A percentile compares a stretch with the other conserved stretches of the same genome.
phyloP scores from a whole-genome alignment of 2,113 vertebrate species.

The Catagonus wagneri region DNA sequence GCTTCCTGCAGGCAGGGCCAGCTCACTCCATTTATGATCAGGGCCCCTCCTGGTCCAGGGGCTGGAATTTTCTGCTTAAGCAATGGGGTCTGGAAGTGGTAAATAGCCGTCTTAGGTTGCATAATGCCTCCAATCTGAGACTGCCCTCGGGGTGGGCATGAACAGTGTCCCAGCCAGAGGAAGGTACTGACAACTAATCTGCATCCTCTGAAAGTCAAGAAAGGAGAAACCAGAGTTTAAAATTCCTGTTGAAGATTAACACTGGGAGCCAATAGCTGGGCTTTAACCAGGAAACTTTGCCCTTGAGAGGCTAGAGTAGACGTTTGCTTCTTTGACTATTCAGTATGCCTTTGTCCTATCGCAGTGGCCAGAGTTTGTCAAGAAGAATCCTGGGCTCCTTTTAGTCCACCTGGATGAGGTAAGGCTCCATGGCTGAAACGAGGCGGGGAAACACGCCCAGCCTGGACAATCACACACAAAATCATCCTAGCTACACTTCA shows the following conservation, averaged over 20 bases:
- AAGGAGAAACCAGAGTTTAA: not conserved
- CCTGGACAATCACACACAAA: not conserved
- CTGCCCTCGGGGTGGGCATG: not conserved
- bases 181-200: not conserved
- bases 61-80: not conserved
- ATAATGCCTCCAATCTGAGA: not conserved
- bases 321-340: not conserved
- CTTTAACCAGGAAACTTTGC: not conserved
- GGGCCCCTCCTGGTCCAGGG: not conserved
- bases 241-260: not conserved
- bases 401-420: not conserved
- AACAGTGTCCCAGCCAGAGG: not conserved
- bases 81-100: not conserved
- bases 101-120: not conserved
- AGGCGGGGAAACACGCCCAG: not conserved
- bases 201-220: not conserved
- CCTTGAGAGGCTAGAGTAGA: not conserved
- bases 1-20: not conserved
- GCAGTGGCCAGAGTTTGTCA: not conserved
- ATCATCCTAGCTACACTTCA: not conserved
- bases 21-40: not conserved
- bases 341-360: not conserved
- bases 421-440: not conserved
- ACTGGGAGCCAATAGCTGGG: not conserved
- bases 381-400: not conserved